Evolutionary conservation across 2,888 invertebrate genomes (phyloP), one percentile per base, ranked within the genome.

Genomic region (Cataglyphis livida): DNA sequence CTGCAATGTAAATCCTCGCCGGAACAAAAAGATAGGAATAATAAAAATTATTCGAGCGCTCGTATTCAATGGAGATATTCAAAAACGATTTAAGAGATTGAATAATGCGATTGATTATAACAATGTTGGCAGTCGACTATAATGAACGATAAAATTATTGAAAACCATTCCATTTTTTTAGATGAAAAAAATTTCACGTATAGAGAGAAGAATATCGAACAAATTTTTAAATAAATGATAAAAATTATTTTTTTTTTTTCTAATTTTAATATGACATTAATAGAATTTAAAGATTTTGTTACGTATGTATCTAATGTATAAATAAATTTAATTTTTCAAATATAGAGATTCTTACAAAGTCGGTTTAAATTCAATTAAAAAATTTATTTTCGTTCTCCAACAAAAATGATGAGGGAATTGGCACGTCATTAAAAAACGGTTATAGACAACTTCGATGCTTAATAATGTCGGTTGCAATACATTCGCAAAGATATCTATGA

Each of bases 91-190:
- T 32, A 54, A 68, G 15, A 57, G 70, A 57, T 70, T 44, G 28
- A 70, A 21, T 78, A 78, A 78, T 28, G 3, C n/a, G 66, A 76
- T 66, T 57, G 57, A 41, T 66, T 51, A 28, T 57, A 70, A 78
- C 71, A 57, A 41, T 44, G 15, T 62, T 48, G 41, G 15, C 54
- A 41, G 6, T 41, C 10, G 28, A 41, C 21, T 18, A 57, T 59
- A n/a, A 59, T 57, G 44, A 35, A 71, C 21, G 44, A 59, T 41
- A 71, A 32, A 70, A 59, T 78, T 78, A 71, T 70, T 59, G 21
- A 12, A 32, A 59, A 28, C 28, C 28, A 28, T 28, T 28, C 32
- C 51, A n/a, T 35, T 28, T 70, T 78, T 57, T 71, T 7, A 21
- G 18, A 44, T 68, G 21, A 57, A 78, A 65, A 65, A 15, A 57